Conservation (phyloP, 2,113 vertebrate genomes). For the Rana temporaria region DNA sequence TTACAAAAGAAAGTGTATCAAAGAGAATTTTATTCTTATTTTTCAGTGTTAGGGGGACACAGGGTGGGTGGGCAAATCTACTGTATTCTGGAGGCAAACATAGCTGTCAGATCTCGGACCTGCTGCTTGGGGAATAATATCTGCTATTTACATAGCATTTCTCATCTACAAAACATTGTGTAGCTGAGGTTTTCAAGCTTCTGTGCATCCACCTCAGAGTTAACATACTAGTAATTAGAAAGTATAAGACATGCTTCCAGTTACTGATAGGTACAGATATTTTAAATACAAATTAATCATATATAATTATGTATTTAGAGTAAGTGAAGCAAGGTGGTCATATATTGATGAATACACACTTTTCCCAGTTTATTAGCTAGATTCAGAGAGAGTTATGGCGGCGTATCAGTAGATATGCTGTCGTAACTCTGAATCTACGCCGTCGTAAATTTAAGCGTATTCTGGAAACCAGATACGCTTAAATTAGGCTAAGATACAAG, state of each 20-base stretch:
- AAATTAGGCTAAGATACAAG: too few relatives aligned
- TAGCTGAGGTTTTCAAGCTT: neutral
- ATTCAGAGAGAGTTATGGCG: too few relatives aligned
- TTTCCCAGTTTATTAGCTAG: too few relatives aligned
- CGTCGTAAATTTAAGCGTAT: too few relatives aligned
- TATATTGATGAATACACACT: too few relatives aligned
- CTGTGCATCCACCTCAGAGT: neutral
- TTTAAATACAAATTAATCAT: neutral
- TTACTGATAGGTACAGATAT: neutral
- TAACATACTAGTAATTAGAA: conserved; percentile 18
- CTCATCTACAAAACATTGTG: conserved; percentile 10
- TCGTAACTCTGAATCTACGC: too few relatives aligned
- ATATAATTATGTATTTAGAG: too few relatives aligned
- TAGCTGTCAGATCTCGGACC: conserved; percentile 45
- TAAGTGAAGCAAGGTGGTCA: too few relatives aligned
- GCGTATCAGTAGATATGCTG: too few relatives aligned
- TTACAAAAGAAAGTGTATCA: conserved; percentile 53
- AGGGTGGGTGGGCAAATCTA: conserved; percentile 20
- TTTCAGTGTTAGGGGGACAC: conserved; percentile 32
- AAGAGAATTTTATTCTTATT: conserved; percentile 53
- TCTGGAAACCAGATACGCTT: too few relatives aligned
- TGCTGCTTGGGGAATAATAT: conserved; percentile 31
- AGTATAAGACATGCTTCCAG: neutral
- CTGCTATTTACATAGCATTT: conserved; percentile 40
- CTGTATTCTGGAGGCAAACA: conserved; percentile 38